A percentile compares a stretch with the other conserved stretches of the same genome.
Conservation (phyloP, 2,888 invertebrate genomes). For the Agonopterix heracliana region DNA sequence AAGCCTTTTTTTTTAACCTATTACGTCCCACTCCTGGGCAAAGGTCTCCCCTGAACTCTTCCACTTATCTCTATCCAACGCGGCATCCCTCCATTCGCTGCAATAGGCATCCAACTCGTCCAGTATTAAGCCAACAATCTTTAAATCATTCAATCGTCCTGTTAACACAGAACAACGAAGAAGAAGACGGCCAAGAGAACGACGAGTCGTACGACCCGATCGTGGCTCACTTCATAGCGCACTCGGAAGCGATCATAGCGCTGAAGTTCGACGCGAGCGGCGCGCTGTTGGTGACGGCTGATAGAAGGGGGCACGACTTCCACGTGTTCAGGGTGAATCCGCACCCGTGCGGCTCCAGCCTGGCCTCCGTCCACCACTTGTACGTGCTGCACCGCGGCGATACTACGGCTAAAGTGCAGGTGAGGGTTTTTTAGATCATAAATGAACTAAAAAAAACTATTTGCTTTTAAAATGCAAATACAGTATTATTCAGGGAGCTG, state of each 20-base stretch:
- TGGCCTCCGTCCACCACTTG: constrained; percentile 95
- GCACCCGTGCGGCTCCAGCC: constrained; percentile 90
- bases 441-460: too few relatives aligned
- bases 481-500: too few relatives aligned
- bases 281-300: constrained; percentile 91
- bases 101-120: too few relatives aligned
- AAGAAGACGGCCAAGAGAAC: constrained; percentile 76
- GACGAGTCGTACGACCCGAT: constrained; percentile 83
- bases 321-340: constrained; percentile 96
- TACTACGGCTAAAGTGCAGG: constrained; percentile 95
- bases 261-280: constrained; percentile 95
- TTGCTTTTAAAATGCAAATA: too few relatives aligned
- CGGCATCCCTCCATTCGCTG: too few relatives aligned
- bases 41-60: too few relatives aligned
- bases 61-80: too few relatives aligned
- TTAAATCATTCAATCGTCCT: not conserved
- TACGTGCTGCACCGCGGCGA: constrained; percentile 97
- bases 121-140: too few relatives aligned
- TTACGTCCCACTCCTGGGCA: too few relatives aligned
- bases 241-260: constrained; percentile 91
- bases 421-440: constrained; percentile 18
- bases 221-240: constrained; percentile 91
- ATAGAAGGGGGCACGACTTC: constrained; percentile 95
- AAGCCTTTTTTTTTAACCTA: too few relatives aligned
- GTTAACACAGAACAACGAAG: constrained; percentile 51